phyloP scores from a whole-genome alignment of 2,797 vertebrate species.

The Sternarchorhynchus goeldii region DNA sequence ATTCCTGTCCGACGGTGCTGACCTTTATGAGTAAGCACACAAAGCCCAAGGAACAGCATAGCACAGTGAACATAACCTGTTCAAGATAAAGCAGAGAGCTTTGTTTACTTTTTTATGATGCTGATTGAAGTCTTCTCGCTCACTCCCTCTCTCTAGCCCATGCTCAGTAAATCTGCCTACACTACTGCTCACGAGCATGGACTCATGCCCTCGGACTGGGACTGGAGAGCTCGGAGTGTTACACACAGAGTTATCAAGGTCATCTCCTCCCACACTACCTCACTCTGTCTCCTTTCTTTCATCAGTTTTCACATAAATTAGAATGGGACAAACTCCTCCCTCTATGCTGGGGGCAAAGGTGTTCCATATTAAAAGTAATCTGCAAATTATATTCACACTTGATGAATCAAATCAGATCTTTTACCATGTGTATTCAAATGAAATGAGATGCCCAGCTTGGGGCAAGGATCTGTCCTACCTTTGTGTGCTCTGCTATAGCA shows the following conservation, averaged over 20 bases:
- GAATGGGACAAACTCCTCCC: slow-evolving; percentile 62
- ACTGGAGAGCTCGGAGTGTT: slow-evolving; percentile 10
- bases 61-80: too few species aligned
- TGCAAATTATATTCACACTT: slow-evolving; percentile 82
- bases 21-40: too few species aligned
- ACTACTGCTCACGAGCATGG: too few species aligned
- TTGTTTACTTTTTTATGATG: too few species aligned
- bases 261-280: slow-evolving; percentile 47
- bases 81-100: too few species aligned
- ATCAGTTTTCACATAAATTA: slow-evolving; percentile 49
- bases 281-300: slow-evolving; percentile 72
- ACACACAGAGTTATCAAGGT: slow-evolving; percentile 48
- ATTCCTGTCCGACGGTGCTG: too few species aligned
- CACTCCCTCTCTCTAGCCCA: too few species aligned
- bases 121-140: too few species aligned
- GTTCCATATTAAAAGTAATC: slow-evolving; percentile 75
- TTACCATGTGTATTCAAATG: slow-evolving; percentile 68
- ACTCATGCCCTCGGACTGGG: slow-evolving; percentile 1
- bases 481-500: slow-evolving; percentile 57
- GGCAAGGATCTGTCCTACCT: slow-evolving; percentile 61
- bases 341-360: slow-evolving; percentile 78
- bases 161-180: too few species aligned
- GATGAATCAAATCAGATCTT: slow-evolving; percentile 81
- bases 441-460: slow-evolving; percentile 75
- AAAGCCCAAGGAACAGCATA: too few species aligned